Percentiles rank a stretch among this genome's conserved stretches.
Conservation (phyloP, 2,888 invertebrate genomes). For the Apotomis capreana region DNA sequence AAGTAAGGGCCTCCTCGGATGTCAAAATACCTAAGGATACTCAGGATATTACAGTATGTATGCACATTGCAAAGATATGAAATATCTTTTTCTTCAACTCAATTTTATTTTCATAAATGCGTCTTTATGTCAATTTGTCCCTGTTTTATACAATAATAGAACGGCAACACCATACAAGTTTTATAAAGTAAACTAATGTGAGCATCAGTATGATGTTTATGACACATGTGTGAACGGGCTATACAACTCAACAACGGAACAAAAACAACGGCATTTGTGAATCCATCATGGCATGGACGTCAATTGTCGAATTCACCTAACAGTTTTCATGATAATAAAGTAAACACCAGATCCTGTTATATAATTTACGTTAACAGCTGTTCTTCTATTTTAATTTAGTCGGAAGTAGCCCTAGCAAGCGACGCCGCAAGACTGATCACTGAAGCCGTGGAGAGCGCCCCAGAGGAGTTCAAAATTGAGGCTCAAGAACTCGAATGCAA, state of each 20-base stretch:
- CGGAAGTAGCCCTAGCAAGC: slow-evolving; percentile 71
- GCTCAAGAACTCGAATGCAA: slow-evolving; percentile 63
- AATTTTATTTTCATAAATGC: no score
- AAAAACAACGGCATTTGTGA: no score
- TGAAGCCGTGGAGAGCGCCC: slow-evolving; percentile 70
- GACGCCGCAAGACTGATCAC: slow-evolving; percentile 73
- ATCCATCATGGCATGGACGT: no score
- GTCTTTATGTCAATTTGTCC: no score
- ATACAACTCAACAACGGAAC: no score
- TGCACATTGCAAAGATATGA: neutral
- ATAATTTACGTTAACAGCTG: neutral
- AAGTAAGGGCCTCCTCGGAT: slow-evolving; percentile 57
- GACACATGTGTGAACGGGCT: no score
- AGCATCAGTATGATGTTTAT: no score
- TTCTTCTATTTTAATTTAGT: slow-evolving; percentile 50
- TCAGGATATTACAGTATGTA: slow-evolving; percentile 68
- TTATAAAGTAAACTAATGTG: no score
- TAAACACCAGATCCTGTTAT: neutral
- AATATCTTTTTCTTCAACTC: neutral
- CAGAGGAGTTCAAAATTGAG: slow-evolving; percentile 67
- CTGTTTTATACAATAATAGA: no score
- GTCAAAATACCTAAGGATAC: slow-evolving; percentile 66
- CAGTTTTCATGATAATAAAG: no score
- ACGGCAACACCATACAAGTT: no score
- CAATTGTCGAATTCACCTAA: no score